Evolutionary conservation across 2,797 vertebrate species (phyloP).

Genomic region (Martes flavigula): DNA sequence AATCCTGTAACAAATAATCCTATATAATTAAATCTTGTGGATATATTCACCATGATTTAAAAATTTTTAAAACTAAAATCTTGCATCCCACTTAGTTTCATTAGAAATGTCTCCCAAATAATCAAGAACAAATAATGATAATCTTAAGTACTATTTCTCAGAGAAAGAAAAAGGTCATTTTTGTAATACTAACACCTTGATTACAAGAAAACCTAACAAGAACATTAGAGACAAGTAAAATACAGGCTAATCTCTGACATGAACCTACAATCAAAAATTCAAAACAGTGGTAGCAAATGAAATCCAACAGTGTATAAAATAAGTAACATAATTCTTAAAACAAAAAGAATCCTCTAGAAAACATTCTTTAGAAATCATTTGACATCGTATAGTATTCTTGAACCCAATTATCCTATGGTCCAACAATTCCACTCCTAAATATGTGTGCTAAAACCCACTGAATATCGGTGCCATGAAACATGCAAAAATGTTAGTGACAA

Average conservation of each 20-base stretch:
- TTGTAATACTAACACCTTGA: not conserved
- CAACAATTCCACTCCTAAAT: not conserved
- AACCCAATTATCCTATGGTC: not conserved
- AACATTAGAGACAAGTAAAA: not conserved
- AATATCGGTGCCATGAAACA: not conserved
- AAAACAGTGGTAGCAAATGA: not conserved
- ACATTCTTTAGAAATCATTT: not conserved
- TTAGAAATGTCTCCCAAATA: not conserved
- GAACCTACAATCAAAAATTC: not conserved
- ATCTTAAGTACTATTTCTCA: not conserved
- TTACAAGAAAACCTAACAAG: not conserved
- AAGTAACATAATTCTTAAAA: not conserved
- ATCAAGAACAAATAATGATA: not conserved
- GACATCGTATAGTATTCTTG: not conserved
- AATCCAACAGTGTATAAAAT: not conserved
- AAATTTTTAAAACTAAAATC: not conserved
- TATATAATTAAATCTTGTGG: not conserved
- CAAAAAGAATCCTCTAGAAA: not conserved
- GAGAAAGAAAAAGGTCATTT: not conserved
- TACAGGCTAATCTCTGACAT: not conserved
- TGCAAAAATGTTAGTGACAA: not conserved
- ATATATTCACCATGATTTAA: not conserved
- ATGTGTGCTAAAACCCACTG: not conserved
- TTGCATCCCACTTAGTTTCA: not conserved
- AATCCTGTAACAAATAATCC: not conserved